Evolutionary conservation across 2,797 vertebrate species (phyloP).

Genomic region (Leptodactylus fallax): DNA sequence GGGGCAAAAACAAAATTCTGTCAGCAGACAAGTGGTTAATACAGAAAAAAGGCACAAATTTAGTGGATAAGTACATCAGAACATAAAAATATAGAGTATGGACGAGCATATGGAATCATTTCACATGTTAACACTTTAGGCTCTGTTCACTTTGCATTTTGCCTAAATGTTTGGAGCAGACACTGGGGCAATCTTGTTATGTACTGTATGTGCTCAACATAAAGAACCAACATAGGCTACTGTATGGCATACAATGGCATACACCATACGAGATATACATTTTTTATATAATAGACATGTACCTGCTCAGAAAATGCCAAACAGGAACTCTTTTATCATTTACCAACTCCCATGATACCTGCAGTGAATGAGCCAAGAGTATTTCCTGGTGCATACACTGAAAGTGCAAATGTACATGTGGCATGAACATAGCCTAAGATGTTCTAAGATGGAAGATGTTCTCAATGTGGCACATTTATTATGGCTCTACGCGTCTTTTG

Average conservation of each 20-base stretch:
- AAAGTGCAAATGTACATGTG: too few species aligned
- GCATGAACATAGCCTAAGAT: neutral
- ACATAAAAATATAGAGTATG: neutral
- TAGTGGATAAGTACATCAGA: neutral
- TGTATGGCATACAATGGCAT: too few species aligned
- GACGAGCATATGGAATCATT: neutral
- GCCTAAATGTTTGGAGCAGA: neutral
- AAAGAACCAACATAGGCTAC: neutral
- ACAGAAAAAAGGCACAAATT: conserved; percentile 6
- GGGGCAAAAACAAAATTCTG: neutral
- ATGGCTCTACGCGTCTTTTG: too few species aligned
- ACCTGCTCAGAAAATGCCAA: too few species aligned
- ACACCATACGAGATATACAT: too few species aligned
- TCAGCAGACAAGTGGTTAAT: neutral
- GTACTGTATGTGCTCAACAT: neutral
- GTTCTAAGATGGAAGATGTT: neutral
- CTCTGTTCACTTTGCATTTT: neutral
- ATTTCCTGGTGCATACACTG: too few species aligned
- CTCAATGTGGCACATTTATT: neutral
- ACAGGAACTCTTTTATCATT: too few species aligned
- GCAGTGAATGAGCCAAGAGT: too few species aligned
- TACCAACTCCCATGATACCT: too few species aligned
- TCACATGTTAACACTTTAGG: neutral
- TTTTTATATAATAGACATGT: too few species aligned
- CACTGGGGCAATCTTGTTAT: neutral